Conservation (phyloP, 53 echinoderm and acorn worm species). For the Holothuria scabra region DNA sequence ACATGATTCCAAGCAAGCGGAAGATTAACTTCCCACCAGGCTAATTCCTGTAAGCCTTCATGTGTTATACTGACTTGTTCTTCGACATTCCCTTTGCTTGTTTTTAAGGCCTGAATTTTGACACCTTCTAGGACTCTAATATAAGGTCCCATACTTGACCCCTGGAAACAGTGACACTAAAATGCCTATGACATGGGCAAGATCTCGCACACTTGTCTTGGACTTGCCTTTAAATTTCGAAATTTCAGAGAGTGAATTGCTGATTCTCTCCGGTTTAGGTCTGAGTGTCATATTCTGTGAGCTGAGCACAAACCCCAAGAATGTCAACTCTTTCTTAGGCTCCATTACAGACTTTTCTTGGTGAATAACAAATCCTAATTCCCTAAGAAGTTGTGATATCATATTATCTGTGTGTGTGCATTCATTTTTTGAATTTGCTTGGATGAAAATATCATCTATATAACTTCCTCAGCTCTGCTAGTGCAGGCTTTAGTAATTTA, state of each 20-base stretch:
- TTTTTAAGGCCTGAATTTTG: too few relatives aligned
- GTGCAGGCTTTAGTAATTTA: constrained; percentile 20
- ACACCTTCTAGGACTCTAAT: too few relatives aligned
- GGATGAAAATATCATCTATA: too few relatives aligned
- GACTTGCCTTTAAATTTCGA: background rate
- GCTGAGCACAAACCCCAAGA: constrained; percentile 33
- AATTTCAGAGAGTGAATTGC: too few relatives aligned
- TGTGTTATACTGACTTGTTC: background rate
- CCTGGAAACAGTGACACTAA: constrained; percentile 35
- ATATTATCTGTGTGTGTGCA: constrained; percentile 12
- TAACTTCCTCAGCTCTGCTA: constrained; percentile 34
- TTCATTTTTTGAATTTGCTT: constrained; percentile 8
- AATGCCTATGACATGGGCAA: constrained; percentile 38
- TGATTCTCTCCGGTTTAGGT: constrained; percentile 31
- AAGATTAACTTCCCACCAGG: constrained; percentile 41
- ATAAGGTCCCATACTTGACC: too few relatives aligned
- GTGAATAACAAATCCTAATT: constrained; percentile 31
- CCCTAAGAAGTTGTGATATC: background rate
- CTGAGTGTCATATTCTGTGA: constrained; percentile 4
- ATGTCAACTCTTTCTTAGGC: constrained; percentile 15
- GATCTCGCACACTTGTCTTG: constrained; percentile 1
- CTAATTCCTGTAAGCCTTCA: constrained; percentile 1
- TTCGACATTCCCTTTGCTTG: constrained; percentile 1
- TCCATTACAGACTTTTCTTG: too few relatives aligned
- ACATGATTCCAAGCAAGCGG: background rate